Base-by-base conservation (phyloP, 53 echinoderm and acorn worm species). In the Apostichopus leukothele region DNA sequence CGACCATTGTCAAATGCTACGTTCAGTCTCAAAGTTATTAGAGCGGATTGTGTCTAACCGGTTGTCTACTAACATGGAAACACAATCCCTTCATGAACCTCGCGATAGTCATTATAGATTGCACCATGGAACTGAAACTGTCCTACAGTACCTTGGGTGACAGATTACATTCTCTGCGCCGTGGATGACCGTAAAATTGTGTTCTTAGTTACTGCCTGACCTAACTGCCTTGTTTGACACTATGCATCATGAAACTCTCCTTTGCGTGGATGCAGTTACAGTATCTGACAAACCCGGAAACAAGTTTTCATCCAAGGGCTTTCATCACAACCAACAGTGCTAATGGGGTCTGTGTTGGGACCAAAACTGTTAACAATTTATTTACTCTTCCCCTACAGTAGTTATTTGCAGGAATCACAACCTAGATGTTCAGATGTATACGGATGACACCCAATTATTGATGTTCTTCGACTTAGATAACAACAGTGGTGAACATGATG, bases 41-140 rank as follows among this genome's bases (percentile, higher is more conserved):
- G 81, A 80, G 53, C 57, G 81, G 53, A 80, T 80, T 55, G 81
- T 52, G 18, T 51, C 53, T 5, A 52, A 7, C 7, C 51, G 81
- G 52, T 9, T 79, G 25, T 79, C 7, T 18, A 50, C 27, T 79
- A 1, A 11, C 25, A 79, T 79, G n/a, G 13, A 50, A 50, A 50
- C 50, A 79, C 9, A 52, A 5, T 27, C 6, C 23, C 50, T 79
- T 11, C 50, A 79, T 79, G 79, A 79, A 79, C 79, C 79, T 18
- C 39, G 39, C 5, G 50, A 79, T 51, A 79, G 18, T 52, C 79
- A 50, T 39, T 79, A 79, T 5, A 50, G 79, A 52, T 39, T 50
- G 39, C 9, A 79, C 79, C 79, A 51, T 13, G 79, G 79, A 12
- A 79, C 79, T 79, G 79, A 79, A 39, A 79, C 27, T 52, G 79